Base-by-base conservation (phyloP, 2,888 invertebrate genomes). In the Macrostomum cliftonense region DNA sequence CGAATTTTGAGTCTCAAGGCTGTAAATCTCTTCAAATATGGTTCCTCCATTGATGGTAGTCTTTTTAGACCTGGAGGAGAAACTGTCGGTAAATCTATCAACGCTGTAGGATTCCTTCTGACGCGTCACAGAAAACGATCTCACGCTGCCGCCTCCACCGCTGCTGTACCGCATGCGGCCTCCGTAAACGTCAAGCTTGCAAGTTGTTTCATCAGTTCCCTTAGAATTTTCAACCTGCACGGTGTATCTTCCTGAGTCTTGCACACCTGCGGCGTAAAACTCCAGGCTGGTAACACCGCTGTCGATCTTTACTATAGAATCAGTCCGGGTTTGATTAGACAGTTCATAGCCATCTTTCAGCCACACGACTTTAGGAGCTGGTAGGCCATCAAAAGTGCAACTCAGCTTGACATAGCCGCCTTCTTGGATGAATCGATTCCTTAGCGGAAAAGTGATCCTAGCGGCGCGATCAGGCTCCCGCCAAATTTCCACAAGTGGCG, bases 221-320 rank as follows among this genome's bases (percentile, higher is more conserved):
- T 91, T 84, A 46, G 78, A 76, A 74, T 97, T 97, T 57, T 81
- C 82, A 17, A 97, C 95, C 37, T 83, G 77, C 71, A 95, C 95
- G 42, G 79, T 79, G 73, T 97, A 99, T 68, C 84, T 87, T 58
- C 97, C 97, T 54, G 89, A 87, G 75, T 99, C 97, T 51, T 82
- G 82, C 0, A 88, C 82, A 61, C 82, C 80, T 67, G 91, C 89
- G 72, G 87, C 86, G 56, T 84, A 78, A 60, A 97, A 89, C 76
- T 99, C 97, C 74, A 97, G 79, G 0, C 91, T 87, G 47, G 91
- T 83, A 43, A 99, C 91, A 59, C 97, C 97, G 70, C 89, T 88
- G 28, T 28, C 28, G 28, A 28, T 28, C 28, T 28, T 28, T 28
- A 28, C 4, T 7, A 28, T 28, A 9, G 5, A 28, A 9, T 28